Base-by-base conservation (phyloP, 2,113 vertebrate genomes). In the Australoheros scitulus region DNA sequence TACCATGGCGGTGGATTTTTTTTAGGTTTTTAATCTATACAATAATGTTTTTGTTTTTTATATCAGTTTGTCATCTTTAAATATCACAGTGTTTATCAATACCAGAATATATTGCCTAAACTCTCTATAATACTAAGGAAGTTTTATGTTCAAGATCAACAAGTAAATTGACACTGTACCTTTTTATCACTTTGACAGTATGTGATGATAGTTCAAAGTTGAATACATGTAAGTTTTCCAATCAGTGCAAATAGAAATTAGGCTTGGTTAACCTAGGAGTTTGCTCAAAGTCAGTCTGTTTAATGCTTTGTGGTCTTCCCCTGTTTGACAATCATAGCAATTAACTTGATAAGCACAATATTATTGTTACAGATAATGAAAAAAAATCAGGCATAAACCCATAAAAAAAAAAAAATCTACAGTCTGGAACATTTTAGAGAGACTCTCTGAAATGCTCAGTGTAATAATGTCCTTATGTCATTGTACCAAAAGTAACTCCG, bases 401-500 rank as follows among this genome's bases (percentile, higher is more conserved):
- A 64, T 22, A 38, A 59, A 41, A 68, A 29, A 29, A 29, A 32
- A 26, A 26, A 29, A 29, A 29, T 5, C 20, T 11, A 26, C 2
- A 26, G 59, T 8, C 14, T 61, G n/a, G 29, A 82, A 24, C 34
- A 80, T 36, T 61, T 76, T 17, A 13, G 5, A 58, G 59, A 87
- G 50, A 61, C 43, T 82, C 80, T 83, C 74, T 50, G 38, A 70
- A 57, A 78, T 18, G 29, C 57, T 68, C 55, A 75, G 76, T 52
- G 29, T 58, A 74, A 86, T 60, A 57, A 83, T 32, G 63, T 34
- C 75, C 77, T 84, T 26, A 68, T 78, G 65, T 61, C 65, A 63
- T 77, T 82, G 80, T 79, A 87, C 88, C 83, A 76, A 87, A 87
- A 91, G 79, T 80, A 87, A 82, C 82, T 52, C 77, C 56, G 61